Evolutionary conservation across 2,797 vertebrate genomes (phyloP).

Genomic region (Sebastes minor): DNA sequence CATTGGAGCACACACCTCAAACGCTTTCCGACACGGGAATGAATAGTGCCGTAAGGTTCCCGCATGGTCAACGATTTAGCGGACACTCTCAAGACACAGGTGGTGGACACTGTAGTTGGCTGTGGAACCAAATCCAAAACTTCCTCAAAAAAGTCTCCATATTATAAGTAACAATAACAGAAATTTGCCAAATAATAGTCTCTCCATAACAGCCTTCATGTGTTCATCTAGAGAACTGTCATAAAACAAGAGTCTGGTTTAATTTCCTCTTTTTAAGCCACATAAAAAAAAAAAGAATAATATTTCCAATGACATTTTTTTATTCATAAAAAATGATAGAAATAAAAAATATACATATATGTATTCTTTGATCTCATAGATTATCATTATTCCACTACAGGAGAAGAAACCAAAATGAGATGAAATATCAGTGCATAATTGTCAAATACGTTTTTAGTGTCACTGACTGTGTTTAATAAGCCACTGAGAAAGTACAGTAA

Average conservation of each 20-base stretch:
- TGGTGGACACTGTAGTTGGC: constrained; percentile 28
- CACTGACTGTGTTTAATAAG: background rate
- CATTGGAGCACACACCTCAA: constrained; percentile 73
- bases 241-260: background rate
- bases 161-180: background rate
- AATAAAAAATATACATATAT: background rate
- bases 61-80: constrained; percentile 34
- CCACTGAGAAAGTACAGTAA: background rate
- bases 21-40: constrained; percentile 58
- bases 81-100: constrained; percentile 36
- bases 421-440: background rate
- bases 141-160: background rate
- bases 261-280: background rate
- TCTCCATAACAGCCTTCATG: background rate
- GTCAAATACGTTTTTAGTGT: background rate
- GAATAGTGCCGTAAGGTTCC: constrained; percentile 41
- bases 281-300: background rate
- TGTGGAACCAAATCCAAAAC: background rate
- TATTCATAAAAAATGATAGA: background rate
- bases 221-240: background rate
- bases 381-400: background rate
- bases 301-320: background rate
- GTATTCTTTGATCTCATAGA: background rate
- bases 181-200: background rate
- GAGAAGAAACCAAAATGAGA: background rate